Evolutionary conservation across 2,888 invertebrate species (phyloP), one percentile per base, ranked within the genome.

Genomic region (Drosophila prolongata): DNA sequence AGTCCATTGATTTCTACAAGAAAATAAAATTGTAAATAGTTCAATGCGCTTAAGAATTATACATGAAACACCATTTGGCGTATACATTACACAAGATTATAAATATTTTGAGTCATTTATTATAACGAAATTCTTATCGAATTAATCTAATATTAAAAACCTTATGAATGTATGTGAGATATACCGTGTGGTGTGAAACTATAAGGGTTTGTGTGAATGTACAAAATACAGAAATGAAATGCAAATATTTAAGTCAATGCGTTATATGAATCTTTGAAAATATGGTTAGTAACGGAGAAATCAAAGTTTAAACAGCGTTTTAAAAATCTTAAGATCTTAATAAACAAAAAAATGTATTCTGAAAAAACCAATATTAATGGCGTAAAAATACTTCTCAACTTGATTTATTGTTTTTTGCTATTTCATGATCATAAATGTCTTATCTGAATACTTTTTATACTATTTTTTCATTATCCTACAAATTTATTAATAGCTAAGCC

Each of bases 51-150:
- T 43, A 40, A 58, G 53, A 61, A 72, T 16, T 43, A 54, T 30
- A 40, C 16, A 55, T 40, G 37, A 24, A 59, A 52, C 50, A 49
- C 11, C 19, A 43, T 35, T 35, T n/a, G 34, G 44, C n/a, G 6
- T 38, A 16, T 11, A 11, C 14, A 40, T 42, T 54, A 54, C 53
- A 40, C 40, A 42, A 44, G n/a, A 50, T 50, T 55, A 56, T n/a
- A 56, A 19, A 56, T 64, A 19, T 43, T 27, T 43, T 43, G 64
- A 64, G 64, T 64, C 62, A 62, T 50, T 50, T 19, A 42, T 62
- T 37, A 61, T 42, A 44, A 55, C 42, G 54, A 53, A 50, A 58
- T 54, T 34, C 37, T 54, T 55, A 94, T 94, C 92, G 89, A 90
- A 54, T 71, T 90, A 77, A 79, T 72, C 79, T 71, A 40, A 24